Evolutionary conservation across 2,888 invertebrate genomes (phyloP), one percentile per base, ranked within the genome.

Genomic region (Eupithecia insigniata): DNA sequence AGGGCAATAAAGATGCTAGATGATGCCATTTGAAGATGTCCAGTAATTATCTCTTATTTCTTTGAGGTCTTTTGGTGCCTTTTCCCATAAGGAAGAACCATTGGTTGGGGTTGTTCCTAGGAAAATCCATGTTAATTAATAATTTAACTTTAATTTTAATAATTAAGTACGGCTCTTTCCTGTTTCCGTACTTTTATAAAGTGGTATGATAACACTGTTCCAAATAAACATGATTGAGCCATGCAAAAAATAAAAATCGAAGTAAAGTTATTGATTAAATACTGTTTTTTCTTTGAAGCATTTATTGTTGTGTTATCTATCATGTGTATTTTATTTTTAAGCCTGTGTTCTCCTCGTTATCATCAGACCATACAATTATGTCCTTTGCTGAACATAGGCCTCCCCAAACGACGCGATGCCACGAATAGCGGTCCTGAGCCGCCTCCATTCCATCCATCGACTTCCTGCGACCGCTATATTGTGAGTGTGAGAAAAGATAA

Each of bases 101-200:
- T 18, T 4, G 1, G 18, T 18, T 4, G 1, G 18, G 43, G 8
- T 46, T n/a, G 46, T n/a, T n/a, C 46, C n/a, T 2, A n/a, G 46
- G 46, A 46, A 46, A 46, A n/a, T n/a, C 46, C 46, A 46, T n/a
- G 8, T n/a, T n/a, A 43, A n/a, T 46, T 46, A 46, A 46, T 43
- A 8, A 18, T 43, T 18, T 46, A 8, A 46, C 22, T 22, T 22
- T 22, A 10, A 4, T 4, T 39, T 39, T 0, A 39, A 39, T 39
- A 3, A 16, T 1, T 51, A n/a, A 22, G 0, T 22, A 51, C 10
- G 2, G 22, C 22, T 51, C 3, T 51, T 51, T 22, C 51, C 22
- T 46, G 8, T 22, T 22, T 10, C n/a, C n/a, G 3, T 12, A 43
- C 51, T 51, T 51, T 22, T 22, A 22, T 51, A 22, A 46, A 22